A percentile compares a stretch with the other conserved stretches of the same genome.
Conservation (phyloP, 2,113 vertebrate genomes). For the Boleophthalmus pectinirostris region DNA sequence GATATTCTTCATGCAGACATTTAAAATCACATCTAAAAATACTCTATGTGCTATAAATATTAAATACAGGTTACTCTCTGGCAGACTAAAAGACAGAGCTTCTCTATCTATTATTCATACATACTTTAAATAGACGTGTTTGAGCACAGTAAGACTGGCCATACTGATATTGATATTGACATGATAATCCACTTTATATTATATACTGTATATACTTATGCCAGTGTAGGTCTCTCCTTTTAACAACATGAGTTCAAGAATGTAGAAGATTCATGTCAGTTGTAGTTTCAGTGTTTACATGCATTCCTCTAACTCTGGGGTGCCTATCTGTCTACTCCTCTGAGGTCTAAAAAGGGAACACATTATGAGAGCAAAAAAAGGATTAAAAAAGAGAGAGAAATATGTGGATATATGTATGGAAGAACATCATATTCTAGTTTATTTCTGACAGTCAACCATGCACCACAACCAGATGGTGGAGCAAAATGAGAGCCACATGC, state of each 20-base stretch:
- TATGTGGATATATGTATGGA: slow-evolving; percentile 1
- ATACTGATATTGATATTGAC: background rate
- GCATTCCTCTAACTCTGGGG: background rate
- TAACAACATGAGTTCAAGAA: background rate
- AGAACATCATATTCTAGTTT: slow-evolving; percentile 7
- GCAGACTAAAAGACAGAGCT: slow-evolving; percentile 24
- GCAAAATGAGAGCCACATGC: slow-evolving; percentile 16
- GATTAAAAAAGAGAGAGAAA: background rate
- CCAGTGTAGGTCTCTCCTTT: background rate
- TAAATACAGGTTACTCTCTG: slow-evolving; percentile 49
- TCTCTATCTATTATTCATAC: slow-evolving; percentile 43
- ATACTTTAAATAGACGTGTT: slow-evolving; percentile 22
- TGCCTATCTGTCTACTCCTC: slow-evolving; percentile 3
- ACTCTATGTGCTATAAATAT: slow-evolving; percentile 62
- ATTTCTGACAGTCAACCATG: slow-evolving; percentile 23
- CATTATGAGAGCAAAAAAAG: slow-evolving; percentile 5
- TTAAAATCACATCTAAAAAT: slow-evolving; percentile 3
- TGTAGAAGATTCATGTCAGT: background rate
- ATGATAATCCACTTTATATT: slow-evolving; percentile 12
- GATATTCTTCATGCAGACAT: background rate
- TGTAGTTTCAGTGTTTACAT: slow-evolving; percentile 8
- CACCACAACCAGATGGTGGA: slow-evolving; percentile 16
- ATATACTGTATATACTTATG: no score
- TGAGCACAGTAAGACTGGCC: background rate
- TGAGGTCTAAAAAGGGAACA: slow-evolving; percentile 12